These are phyloP conservation scores for Tokudaia muenninki DNA, from an alignment of 2,797 vertebrate genomes.

Conservation along the genomic window DNA sequence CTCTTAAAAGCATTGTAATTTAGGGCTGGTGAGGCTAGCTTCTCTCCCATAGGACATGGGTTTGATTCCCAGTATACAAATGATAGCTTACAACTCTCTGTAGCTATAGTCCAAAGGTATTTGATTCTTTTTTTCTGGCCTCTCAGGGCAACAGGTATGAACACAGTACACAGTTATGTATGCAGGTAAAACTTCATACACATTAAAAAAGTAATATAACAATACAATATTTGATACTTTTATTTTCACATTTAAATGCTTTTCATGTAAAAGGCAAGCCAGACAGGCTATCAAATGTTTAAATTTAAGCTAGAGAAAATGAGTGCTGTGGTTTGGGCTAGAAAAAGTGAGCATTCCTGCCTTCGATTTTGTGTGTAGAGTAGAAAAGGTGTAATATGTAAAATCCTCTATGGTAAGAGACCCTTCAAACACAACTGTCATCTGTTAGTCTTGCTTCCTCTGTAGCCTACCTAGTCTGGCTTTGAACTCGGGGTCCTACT, in stretches of 20 bases:
- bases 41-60: background rate
- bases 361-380: background rate
- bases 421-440: background rate
- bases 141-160: background rate
- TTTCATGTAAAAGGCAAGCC: background rate
- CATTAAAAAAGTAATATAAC: background rate
- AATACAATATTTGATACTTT: conserved; percentile 21
- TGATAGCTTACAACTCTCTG: background rate
- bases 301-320: conserved; percentile 27
- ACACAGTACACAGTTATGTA: too few species aligned
- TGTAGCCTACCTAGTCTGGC: background rate
- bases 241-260: background rate
- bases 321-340: background rate
- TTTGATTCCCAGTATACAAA: background rate
- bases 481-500: background rate
- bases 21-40: background rate
- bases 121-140: background rate
- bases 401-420: background rate
- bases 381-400: background rate
- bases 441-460: background rate
- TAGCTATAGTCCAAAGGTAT: background rate
- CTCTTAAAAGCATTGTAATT: background rate
- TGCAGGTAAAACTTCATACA: background rate
- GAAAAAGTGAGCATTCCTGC: background rate
- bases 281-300: background rate